Evolutionary conservation across 2,888 invertebrate genomes (phyloP).

Genomic region (Macropis europaea): DNA sequence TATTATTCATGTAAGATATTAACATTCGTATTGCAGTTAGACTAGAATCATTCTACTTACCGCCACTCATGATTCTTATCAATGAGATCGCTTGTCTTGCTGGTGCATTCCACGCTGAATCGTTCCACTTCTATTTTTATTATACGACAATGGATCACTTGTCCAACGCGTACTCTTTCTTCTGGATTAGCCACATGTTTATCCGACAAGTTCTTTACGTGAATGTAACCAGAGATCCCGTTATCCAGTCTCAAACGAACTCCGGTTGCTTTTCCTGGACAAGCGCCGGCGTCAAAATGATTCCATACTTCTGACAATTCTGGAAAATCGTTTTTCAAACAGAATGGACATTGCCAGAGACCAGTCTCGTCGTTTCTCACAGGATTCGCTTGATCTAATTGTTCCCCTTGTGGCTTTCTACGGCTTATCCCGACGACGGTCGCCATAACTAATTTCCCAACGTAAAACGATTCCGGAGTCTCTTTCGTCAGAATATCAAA

Average conservation of each 20-base stretch:
- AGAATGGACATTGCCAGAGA: conserved; percentile 98
- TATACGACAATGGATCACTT: conserved; percentile 92
- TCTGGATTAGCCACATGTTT: conserved; percentile 96
- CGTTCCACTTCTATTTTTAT: conserved; percentile 97
- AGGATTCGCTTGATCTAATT: conserved; percentile 97
- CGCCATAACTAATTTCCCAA: conserved; percentile 91
- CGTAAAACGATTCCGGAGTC: conserved; percentile 95
- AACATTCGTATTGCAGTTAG: background rate
- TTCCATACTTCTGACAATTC: conserved; percentile 99
- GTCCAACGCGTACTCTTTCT: conserved; percentile 91
- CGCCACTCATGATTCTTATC: conserved; percentile 96
- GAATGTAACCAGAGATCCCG: conserved; percentile 94
- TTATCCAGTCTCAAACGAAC: conserved; percentile 95
- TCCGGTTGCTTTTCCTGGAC: conserved; percentile 97
- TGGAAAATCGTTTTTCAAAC: conserved; percentile 96
- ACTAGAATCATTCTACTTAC: conserved; percentile 73
- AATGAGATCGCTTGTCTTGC: conserved; percentile 93
- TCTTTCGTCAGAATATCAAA: conserved; percentile 98
- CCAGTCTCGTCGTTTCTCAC: conserved; percentile 96
- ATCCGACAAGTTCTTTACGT: conserved; percentile 96
- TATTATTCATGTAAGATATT: background rate
- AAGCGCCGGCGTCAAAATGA: conserved; percentile 97
- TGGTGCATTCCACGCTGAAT: conserved; percentile 96
- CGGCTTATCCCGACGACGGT: conserved; percentile 91
- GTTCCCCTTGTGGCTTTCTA: conserved; percentile 94